Conservation (phyloP, 2,797 vertebrate genomes). For the Balearica regulorum region DNA sequence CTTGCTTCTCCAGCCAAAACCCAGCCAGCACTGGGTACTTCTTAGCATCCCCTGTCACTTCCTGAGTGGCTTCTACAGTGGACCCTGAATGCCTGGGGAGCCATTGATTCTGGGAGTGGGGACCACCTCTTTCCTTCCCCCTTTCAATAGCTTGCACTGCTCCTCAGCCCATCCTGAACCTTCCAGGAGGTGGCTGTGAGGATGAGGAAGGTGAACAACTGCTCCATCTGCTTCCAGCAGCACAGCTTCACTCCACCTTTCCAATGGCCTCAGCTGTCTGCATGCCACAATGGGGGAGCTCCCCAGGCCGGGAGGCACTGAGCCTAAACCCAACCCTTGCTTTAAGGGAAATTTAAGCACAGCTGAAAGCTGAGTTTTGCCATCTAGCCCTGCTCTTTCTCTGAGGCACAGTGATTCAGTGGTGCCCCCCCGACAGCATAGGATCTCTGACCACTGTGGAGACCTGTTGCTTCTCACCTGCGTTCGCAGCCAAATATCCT, state of each 20-base stretch:
- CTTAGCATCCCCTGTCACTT: neutral
- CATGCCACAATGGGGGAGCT: rapidly evolving
- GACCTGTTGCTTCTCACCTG: slow-evolving; percentile 59
- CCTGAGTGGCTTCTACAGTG: neutral
- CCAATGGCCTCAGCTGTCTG: neutral
- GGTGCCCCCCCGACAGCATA: neutral
- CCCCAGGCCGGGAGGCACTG: neutral
- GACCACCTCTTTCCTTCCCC: neutral
- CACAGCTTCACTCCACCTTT: neutral
- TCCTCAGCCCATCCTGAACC: neutral
- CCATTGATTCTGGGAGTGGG: neutral
- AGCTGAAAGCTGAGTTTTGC: slow-evolving; percentile 6
- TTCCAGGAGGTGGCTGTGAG: neutral
- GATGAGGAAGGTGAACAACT: neutral
- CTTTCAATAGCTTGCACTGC: neutral
- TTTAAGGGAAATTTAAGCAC: neutral
- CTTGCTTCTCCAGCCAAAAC: neutral
- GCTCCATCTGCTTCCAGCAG: neutral
- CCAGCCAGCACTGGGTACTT: neutral
- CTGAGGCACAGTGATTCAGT: rapidly evolving
- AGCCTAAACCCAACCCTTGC: neutral
- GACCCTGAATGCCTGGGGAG: neutral
- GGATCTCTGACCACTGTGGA: neutral
- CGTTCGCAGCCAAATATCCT: slow-evolving; percentile 79
- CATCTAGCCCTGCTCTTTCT: neutral